phyloP scores from a whole-genome alignment of 1,140 invertebrate species.

The Tribolium madens region DNA sequence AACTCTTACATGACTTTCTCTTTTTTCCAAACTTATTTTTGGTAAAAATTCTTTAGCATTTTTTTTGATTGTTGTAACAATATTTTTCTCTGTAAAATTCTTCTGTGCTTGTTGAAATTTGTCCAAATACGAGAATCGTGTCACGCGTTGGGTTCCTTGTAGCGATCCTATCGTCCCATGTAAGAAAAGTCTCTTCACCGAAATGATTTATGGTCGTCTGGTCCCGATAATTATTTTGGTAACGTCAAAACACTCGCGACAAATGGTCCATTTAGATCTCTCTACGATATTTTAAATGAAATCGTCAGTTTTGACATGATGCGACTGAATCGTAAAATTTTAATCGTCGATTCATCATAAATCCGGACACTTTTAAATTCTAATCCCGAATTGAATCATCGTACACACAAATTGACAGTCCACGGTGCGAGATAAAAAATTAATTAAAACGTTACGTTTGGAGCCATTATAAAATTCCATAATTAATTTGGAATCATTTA shows the following conservation, averaged over 20 bases:
- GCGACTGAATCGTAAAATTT: slow-evolving; percentile 43
- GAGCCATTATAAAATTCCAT: slow-evolving; percentile 30
- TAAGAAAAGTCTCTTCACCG: slow-evolving; percentile 7
- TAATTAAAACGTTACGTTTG: slow-evolving; percentile 40
- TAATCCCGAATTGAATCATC: slow-evolving; percentile 31
- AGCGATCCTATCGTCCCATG: slow-evolving; percentile 1
- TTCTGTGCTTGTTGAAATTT: not conserved
- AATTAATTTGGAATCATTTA: slow-evolving; percentile 43
- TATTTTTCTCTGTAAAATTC: no score
- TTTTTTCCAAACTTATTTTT: no score
- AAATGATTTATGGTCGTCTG: slow-evolving; percentile 41
- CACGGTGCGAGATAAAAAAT: slow-evolving; percentile 42
- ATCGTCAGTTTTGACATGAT: slow-evolving; percentile 45
- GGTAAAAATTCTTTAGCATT: no score
- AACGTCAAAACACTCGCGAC: slow-evolving; percentile 41
- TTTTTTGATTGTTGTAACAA: not conserved
- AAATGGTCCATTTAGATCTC: slow-evolving; percentile 39
- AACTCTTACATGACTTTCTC: no score
- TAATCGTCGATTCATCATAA: slow-evolving; percentile 43
- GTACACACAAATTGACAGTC: slow-evolving; percentile 27
- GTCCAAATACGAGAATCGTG: not conserved
- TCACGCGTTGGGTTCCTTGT: not conserved
- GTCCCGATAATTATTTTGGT: slow-evolving; percentile 30
- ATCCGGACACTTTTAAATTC: slow-evolving; percentile 37
- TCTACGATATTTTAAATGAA: slow-evolving; percentile 38